Evolutionary conservation across 2,113 vertebrate genomes (phyloP).

Genomic region (Pterocles orientalis): DNA sequence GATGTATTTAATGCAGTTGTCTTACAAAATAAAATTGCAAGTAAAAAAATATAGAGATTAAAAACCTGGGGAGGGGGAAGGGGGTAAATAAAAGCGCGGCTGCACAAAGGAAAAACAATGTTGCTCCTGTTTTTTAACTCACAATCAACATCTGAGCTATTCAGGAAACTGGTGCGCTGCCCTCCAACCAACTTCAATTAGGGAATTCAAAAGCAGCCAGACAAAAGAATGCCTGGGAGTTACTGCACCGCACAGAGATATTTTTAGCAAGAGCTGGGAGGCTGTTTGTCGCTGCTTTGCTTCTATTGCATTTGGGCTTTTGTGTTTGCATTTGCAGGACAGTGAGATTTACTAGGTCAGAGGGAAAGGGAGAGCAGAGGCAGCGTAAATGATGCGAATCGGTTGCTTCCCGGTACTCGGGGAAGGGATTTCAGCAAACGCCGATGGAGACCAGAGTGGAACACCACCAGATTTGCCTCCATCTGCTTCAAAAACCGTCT

Average conservation of each 20-base stretch:
- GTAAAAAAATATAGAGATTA: background rate
- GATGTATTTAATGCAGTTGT: background rate
- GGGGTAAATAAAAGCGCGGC: background rate
- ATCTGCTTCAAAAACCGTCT: background rate
- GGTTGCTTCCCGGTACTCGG: background rate
- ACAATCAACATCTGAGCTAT: constrained; percentile 46
- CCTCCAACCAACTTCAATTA: constrained; percentile 51
- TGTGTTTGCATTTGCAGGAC: constrained; percentile 25
- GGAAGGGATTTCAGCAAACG: background rate
- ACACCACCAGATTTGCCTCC: background rate
- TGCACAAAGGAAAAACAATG: constrained; percentile 29
- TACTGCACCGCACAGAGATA: constrained; percentile 57
- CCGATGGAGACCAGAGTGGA: background rate
- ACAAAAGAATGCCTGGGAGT: constrained; percentile 71
- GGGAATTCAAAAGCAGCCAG: constrained; percentile 60
- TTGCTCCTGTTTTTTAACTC: constrained; percentile 50
- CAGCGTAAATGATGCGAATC: background rate
- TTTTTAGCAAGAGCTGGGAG: constrained; percentile 56
- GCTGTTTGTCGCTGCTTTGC: constrained; percentile 18
- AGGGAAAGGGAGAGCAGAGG: background rate
- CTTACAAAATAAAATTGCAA: background rate
- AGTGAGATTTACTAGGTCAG: constrained; percentile 2
- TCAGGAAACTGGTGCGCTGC: constrained; percentile 35
- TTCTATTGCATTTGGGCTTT: background rate
- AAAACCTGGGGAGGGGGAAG: background rate